Percentiles rank a stretch among this genome's conserved stretches.
These are phyloP conservation scores for Macrosoma leucophasiata DNA, from an alignment of 2,888 invertebrate genomes.

Conservation along the genomic window DNA sequence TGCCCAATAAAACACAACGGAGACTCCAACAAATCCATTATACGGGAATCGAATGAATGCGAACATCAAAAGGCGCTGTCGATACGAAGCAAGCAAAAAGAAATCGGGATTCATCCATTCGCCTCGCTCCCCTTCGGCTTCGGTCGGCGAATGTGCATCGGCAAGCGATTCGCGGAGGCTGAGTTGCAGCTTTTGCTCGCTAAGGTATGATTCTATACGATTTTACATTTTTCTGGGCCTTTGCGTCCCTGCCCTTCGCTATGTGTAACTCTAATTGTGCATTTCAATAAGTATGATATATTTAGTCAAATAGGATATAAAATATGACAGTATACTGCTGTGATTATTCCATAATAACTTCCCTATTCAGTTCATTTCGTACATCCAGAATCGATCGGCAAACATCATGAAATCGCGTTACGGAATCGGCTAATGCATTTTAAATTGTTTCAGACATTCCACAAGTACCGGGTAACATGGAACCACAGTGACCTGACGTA, in stretches of 20 bases:
- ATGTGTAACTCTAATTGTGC: too few species aligned
- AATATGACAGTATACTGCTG: too few species aligned
- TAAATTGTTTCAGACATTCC: constrained; percentile 76
- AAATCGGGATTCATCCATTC: constrained; percentile 81
- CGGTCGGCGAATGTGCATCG: constrained; percentile 85
- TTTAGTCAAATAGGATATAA: too few species aligned
- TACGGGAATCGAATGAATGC: constrained; percentile 9
- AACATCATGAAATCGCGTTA: neutral
- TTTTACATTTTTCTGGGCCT: too few species aligned
- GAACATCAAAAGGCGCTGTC: constrained; percentile 23
- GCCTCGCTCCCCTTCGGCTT: constrained; percentile 85
- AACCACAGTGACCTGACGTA: constrained; percentile 80
- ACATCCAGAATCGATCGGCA: neutral
- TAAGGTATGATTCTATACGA: constrained; percentile 74
- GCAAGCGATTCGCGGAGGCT: constrained; percentile 87
- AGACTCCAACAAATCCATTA: constrained; percentile 8
- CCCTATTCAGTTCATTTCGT: neutral
- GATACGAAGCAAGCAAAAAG: constrained; percentile 65
- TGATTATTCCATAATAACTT: too few species aligned
- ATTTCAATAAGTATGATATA: too few species aligned
- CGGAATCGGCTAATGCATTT: neutral
- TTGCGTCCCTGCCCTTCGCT: too few species aligned
- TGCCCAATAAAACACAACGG: constrained; percentile 3
- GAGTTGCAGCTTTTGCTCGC: constrained; percentile 84
- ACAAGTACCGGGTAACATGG: constrained; percentile 82